A percentile compares a stretch with the other conserved stretches of the same genome.
These are phyloP conservation scores for Chinchilla lanigera DNA, from an alignment of 2,113 vertebrate genomes.

Conservation along the genomic window DNA sequence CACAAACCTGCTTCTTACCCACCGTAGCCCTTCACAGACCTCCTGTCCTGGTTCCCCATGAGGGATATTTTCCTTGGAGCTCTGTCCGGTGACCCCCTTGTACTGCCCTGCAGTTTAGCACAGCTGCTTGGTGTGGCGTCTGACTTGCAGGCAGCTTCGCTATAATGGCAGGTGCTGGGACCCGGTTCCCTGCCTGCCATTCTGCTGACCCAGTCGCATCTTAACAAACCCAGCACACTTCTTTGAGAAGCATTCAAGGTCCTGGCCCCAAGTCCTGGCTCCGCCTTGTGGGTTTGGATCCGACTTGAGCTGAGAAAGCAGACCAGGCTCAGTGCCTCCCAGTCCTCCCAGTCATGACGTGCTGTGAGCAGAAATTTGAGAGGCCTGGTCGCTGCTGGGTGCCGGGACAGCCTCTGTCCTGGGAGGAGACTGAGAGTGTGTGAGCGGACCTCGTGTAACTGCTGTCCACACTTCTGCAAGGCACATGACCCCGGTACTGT, in stretches of 20 bases:
- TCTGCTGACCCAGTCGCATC: not conserved
- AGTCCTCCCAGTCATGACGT: too few relatives aligned
- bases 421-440: too few relatives aligned
- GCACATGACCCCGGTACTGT: rapidly evolving
- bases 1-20: not conserved
- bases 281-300: not conserved
- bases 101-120: not conserved
- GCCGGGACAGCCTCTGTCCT: not conserved
- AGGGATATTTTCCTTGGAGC: rapidly evolving
- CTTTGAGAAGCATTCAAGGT: not conserved
- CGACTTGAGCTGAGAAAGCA: not conserved
- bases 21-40: not conserved
- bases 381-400: not conserved
- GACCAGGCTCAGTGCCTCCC: not conserved
- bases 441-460: not conserved
- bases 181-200: not conserved
- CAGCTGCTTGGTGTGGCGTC: not conserved
- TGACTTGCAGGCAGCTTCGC: not conserved
- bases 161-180: not conserved
- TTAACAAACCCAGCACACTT: not conserved
- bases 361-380: not conserved
- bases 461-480: not conserved
- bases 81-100: not conserved
- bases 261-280: not conserved
- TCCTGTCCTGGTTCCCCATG: not conserved